Base-by-base conservation (phyloP, 2,113 vertebrate genomes). In the Labeo rohita region DNA sequence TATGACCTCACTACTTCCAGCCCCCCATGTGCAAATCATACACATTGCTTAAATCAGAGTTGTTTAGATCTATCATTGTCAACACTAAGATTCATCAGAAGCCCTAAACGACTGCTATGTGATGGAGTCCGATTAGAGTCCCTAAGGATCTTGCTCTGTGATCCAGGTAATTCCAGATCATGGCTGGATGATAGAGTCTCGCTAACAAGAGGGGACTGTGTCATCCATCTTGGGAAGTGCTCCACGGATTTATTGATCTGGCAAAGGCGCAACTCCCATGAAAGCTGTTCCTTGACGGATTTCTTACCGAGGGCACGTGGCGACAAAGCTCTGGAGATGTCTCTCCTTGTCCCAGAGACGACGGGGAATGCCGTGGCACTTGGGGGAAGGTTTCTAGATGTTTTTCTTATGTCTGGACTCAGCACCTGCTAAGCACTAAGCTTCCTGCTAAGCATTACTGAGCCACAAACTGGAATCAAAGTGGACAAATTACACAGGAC, bases 111-210 rank as follows among this genome's bases (percentile, higher is more conserved):
- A 78, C 83, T 82, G n/a, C 85, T 85, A 79, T 86, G 77, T 83
- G 85, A 50, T 85, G 83, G 75, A 68, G 85, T 82, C 84, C 59
- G 81, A 89, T 86, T 72, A 21, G 11, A 9, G 61, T 90, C 85
- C 85, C 85, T 59, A 43, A 49, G 79, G 83, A 47, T 63, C 85
- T 81, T 93, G 94, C 89, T 93, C 93, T 90, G 91, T 95, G 93
- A 94, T 94, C 92, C 94, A 93, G 93, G 92, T 94, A 94, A 95
- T 94, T 88, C 87, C 91, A 84, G 72, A 90, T 28, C 91, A 94
- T 81, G 47, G 86, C 83, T 86, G 63, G 88, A 45, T 82, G 85
- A 91, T 85, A 84, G 89, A 86, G 68, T 73, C 89, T 83, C 10
- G 21, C 92, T 93, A 93, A 93, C 87, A 61, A 92, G 89, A 91